phyloP scores from a whole-genome alignment of 2,797 vertebrate species.

The Rhadinocentrus ornatus region DNA sequence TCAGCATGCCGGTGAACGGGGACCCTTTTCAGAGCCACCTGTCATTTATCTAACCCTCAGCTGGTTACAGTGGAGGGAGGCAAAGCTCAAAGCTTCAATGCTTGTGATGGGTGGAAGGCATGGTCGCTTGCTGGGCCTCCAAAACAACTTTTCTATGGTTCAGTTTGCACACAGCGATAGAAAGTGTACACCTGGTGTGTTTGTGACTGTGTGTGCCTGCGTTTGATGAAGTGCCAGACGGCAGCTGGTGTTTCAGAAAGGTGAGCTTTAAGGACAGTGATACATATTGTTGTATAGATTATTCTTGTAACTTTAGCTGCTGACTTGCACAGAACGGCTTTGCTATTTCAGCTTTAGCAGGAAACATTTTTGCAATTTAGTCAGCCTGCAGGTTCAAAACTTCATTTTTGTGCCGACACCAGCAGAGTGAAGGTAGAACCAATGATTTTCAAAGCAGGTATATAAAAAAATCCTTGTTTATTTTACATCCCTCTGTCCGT shows the following conservation, averaged over 20 bases:
- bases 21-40: slow-evolving; percentile 67
- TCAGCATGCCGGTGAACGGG: slow-evolving; percentile 65
- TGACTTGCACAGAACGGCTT: slow-evolving; percentile 1
- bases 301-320: slow-evolving; percentile 3
- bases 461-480: slow-evolving; percentile 14
- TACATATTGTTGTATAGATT: slow-evolving; percentile 1
- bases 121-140: slow-evolving; percentile 40
- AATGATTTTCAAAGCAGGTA: background rate
- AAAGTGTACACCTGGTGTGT: slow-evolving; percentile 31
- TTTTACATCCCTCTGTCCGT: slow-evolving; percentile 33
- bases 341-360: background rate
- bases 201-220: slow-evolving; percentile 35
- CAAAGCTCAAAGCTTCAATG: slow-evolving; percentile 34
- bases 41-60: slow-evolving; percentile 76
- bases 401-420: slow-evolving; percentile 12
- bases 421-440: background rate
- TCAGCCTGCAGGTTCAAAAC: background rate
- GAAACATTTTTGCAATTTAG: background rate
- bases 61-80: slow-evolving; percentile 57
- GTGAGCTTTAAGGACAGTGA: slow-evolving; percentile 27
- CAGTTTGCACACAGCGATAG: slow-evolving; percentile 44
- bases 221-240: slow-evolving; percentile 43
- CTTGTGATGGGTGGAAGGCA: slow-evolving; percentile 30
- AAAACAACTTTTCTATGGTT: slow-evolving; percentile 44
- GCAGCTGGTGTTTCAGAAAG: slow-evolving; percentile 29